Evolutionary conservation across 2,113 vertebrate genomes (phyloP).

Genomic region (Pteropus alecto): DNA sequence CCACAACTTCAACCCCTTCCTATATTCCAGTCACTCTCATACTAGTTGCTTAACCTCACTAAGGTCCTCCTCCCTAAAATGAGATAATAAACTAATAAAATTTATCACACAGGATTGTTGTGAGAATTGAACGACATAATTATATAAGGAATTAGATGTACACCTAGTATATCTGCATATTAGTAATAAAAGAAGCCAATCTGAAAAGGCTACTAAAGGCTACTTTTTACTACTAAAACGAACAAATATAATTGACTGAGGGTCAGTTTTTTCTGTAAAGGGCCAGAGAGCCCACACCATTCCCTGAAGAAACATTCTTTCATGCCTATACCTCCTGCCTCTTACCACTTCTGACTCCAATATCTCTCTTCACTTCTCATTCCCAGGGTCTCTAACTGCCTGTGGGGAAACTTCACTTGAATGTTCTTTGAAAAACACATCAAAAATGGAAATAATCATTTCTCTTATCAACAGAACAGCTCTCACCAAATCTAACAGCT

Average conservation of each 20-base stretch:
- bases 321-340: background rate
- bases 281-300: background rate
- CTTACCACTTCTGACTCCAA: background rate
- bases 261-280: background rate
- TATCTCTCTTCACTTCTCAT: background rate
- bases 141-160: background rate
- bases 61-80: background rate
- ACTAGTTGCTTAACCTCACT: background rate
- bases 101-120: background rate
- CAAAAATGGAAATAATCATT: constrained; percentile 15
- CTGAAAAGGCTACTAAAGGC: no score
- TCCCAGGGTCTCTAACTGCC: background rate
- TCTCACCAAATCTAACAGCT: background rate
- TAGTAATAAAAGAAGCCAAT: no score
- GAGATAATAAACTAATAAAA: background rate
- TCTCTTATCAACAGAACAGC: background rate
- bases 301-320: background rate
- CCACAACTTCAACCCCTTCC: background rate
- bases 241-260: background rate
- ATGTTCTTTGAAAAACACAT: background rate
- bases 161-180: background rate
- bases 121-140: background rate
- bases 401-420: background rate
- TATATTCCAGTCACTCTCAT: background rate
- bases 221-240: no score